Conservation (phyloP, 2,113 vertebrate genomes). For the Lepisosteus oculatus region DNA sequence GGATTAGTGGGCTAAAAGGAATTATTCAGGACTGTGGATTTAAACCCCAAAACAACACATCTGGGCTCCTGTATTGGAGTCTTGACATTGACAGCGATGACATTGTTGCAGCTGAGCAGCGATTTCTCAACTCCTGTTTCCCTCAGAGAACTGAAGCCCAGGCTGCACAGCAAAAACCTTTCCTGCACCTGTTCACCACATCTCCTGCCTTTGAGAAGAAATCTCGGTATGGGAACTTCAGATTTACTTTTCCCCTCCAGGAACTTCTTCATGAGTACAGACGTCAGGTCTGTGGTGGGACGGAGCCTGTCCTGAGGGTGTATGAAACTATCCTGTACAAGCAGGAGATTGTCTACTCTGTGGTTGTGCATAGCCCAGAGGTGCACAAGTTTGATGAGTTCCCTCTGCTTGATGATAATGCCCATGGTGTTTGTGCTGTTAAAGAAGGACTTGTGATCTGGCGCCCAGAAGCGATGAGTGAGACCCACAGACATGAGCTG, state of each 20-base stretch:
- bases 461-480: conserved; percentile 32
- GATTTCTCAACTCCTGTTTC: conserved; percentile 6
- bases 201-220: conserved; percentile 23
- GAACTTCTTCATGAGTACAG: conserved; percentile 26
- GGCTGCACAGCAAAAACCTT: background rate
- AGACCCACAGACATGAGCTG: background rate
- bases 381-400: conserved; percentile 7
- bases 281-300: conserved; percentile 26
- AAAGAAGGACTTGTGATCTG: conserved; percentile 27
- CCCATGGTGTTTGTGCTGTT: conserved; percentile 8
- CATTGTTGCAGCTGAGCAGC: conserved; percentile 9
- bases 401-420: conserved; percentile 11
- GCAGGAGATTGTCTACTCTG: conserved; percentile 28
- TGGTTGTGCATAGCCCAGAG: conserved; percentile 34
- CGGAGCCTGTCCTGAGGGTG: conserved; percentile 27
- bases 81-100: conserved; percentile 15
- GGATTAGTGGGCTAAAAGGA: fast-evolving
- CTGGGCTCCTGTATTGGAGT: conserved; percentile 23
- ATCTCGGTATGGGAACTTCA: conserved; percentile 34
- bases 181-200: conserved; percentile 26
- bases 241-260: conserved; percentile 19
- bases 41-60: no score
- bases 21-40: conserved; percentile 9
- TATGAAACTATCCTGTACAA: conserved; percentile 26
- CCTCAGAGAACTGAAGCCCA: background rate